Evolutionary conservation across 2,797 vertebrate species (phyloP).

Genomic region (Dicrostonyx torquatus): DNA sequence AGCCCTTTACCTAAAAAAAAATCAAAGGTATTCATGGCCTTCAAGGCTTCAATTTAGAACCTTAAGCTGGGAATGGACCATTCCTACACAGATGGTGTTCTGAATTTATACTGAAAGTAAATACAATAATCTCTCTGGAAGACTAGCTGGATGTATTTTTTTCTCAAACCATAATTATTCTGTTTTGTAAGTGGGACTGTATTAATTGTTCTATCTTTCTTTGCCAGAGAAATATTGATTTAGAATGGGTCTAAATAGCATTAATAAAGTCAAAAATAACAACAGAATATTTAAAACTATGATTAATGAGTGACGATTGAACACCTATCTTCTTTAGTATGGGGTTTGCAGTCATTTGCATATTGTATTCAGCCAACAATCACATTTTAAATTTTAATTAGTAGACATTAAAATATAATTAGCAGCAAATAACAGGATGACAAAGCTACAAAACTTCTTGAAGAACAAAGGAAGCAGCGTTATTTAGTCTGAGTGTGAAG

Average conservation of each 20-base stretch:
- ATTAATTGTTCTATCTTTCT: neutral
- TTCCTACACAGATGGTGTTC: neutral
- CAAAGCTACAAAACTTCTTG: slow-evolving; percentile 73
- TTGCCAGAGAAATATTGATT: slow-evolving; percentile 13
- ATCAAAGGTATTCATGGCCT: slow-evolving; percentile 55
- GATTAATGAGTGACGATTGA: slow-evolving; percentile 72
- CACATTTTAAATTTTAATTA: slow-evolving; percentile 81
- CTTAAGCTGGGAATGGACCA: neutral
- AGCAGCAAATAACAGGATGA: slow-evolving; percentile 79
- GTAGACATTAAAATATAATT: slow-evolving; percentile 81
- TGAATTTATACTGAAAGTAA: slow-evolving; percentile 50
- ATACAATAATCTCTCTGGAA: slow-evolving; percentile 50
- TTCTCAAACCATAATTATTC: neutral
- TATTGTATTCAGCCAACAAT: slow-evolving; percentile 79
- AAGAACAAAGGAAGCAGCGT: slow-evolving; percentile 74
- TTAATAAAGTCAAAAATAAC: slow-evolving; percentile 3
- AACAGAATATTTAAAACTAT: slow-evolving; percentile 50
- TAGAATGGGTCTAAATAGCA: slow-evolving; percentile 20
- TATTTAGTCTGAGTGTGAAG: slow-evolving; percentile 72
- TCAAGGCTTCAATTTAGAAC: slow-evolving; percentile 19
- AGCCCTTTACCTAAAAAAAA: slow-evolving; percentile 58
- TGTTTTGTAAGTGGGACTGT: neutral
- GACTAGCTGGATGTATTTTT: slow-evolving; percentile 41
- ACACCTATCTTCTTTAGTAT: slow-evolving; percentile 73
- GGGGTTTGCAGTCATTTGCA: slow-evolving; percentile 75